phyloP scores from a whole-genome alignment of 2,113 vertebrate species.

The Cacatua alba region DNA sequence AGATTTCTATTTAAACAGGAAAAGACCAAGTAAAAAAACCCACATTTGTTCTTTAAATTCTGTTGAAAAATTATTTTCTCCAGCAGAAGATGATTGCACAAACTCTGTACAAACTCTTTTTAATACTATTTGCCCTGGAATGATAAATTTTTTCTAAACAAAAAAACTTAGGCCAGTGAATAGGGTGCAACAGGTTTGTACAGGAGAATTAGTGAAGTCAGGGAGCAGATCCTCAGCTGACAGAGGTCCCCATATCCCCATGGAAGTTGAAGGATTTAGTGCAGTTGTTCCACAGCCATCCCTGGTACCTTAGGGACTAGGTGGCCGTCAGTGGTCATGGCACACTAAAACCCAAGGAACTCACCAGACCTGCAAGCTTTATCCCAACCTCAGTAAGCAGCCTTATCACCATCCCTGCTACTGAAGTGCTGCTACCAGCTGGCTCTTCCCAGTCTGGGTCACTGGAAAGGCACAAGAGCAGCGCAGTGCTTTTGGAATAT shows the following conservation, averaged over 20 bases:
- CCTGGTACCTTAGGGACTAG: not conserved
- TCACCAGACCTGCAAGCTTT: not conserved
- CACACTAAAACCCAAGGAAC: not conserved
- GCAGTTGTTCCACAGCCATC: not conserved
- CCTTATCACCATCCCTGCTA: fast-evolving
- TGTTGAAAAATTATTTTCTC: not conserved
- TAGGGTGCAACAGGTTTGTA: not conserved
- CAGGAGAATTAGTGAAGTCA: not conserved
- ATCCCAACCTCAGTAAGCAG: not conserved
- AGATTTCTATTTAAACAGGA: not conserved
- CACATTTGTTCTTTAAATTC: not conserved
- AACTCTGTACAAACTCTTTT: not conserved
- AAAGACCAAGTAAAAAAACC: not conserved
- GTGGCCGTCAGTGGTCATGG: not conserved
- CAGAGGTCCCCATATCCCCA: not conserved
- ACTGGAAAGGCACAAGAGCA: not conserved
- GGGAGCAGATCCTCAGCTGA: not conserved
- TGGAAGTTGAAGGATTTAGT: fast-evolving
- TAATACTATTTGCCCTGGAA: not conserved
- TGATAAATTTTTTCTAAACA: not conserved
- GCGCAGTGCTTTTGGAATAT: fast-evolving
- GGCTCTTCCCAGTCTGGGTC: not conserved
- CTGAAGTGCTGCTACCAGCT: not conserved
- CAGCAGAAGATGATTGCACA: not conserved
- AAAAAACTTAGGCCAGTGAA: not conserved